Evolutionary conservation across 2,888 invertebrate species (phyloP), one percentile per base, ranked within the genome.

Genomic region (Thecophora atra): DNA sequence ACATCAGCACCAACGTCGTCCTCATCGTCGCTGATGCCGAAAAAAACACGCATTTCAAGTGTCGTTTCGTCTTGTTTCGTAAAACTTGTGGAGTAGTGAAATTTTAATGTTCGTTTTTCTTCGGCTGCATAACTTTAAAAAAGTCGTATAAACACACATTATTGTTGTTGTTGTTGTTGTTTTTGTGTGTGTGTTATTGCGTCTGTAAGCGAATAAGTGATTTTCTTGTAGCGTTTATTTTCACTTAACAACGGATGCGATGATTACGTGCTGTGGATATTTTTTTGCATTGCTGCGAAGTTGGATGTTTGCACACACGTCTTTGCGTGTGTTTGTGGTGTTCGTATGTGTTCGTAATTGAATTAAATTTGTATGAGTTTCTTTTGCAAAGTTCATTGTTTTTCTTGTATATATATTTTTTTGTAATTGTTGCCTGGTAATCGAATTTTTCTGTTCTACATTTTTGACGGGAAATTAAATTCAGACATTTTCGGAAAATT

Each of bases 401-500:
- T 42, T 42, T 63, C 24, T 8, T 11, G 44, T 66, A n/a, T 3
- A 5, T 21, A 42, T 44, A n/a, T 28, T 68, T 58, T 68, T 19
- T 3, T 28, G 42, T 26, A 21, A 24, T 68, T n/a, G 42, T n/a
- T 21, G 7, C 8, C 11, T 51, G 26, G 37, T 68, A 44, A 68
- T 68, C 58, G 68, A 58, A 42, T 68, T 68, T 44, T 58, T 68
- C 68, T 68, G 68, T 68, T 68, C 58, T 44, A 68, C 56, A 68
- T 68, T 56, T 68, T 68, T 68, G 44, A 56, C 68, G 58, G 68
- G 68, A 68, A 68, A 68, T 68, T 68, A 68, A 68, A 68, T 68
- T 56, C 68, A 68, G 68, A 56, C 68, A 68, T 58, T 68, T 58
- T 37, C 42, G 67, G 67, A 67, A 67, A 67, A 67, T 37, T 54